These are phyloP conservation scores for Panzeria rudis DNA, from an alignment of 2,888 invertebrate genomes.

Conservation along the genomic window DNA sequence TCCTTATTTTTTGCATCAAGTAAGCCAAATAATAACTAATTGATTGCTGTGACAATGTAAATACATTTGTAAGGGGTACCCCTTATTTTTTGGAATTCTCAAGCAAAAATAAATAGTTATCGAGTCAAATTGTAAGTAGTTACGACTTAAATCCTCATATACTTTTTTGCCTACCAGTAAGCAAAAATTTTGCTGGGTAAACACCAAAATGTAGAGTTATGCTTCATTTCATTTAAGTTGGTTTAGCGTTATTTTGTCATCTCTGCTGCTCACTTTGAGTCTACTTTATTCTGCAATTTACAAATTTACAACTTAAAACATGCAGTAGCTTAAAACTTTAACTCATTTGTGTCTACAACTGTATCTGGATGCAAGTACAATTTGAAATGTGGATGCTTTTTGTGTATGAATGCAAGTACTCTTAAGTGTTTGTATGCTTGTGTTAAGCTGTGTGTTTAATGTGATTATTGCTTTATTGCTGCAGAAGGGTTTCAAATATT, in stretches of 20 bases:
- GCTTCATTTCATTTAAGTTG: conserved; percentile 58
- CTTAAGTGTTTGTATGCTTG: background rate
- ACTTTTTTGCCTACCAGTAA: no score
- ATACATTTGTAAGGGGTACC: no score
- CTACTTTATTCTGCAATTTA: background rate
- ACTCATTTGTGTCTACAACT: conserved; percentile 45
- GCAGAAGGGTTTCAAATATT: conserved; percentile 24
- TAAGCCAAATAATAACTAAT: no score
- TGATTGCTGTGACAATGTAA: no score
- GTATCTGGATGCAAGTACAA: background rate
- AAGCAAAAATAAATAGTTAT: no score
- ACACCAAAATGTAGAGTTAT: conserved; percentile 27
- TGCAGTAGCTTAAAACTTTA: conserved; percentile 32
- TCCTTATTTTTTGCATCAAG: no score
- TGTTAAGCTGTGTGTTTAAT: conserved; percentile 27
- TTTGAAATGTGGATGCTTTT: background rate
- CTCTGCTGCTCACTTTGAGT: background rate
- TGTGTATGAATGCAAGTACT: background rate
- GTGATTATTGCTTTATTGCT: conserved; percentile 43
- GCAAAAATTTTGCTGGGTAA: no score
- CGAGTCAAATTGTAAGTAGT: no score
- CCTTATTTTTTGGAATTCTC: no score
- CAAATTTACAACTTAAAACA: conserved; percentile 4
- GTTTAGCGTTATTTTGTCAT: conserved; percentile 47
- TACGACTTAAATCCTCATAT: no score